phyloP scores from a whole-genome alignment of 2,113 vertebrate species.

The Holacanthus passer region DNA sequence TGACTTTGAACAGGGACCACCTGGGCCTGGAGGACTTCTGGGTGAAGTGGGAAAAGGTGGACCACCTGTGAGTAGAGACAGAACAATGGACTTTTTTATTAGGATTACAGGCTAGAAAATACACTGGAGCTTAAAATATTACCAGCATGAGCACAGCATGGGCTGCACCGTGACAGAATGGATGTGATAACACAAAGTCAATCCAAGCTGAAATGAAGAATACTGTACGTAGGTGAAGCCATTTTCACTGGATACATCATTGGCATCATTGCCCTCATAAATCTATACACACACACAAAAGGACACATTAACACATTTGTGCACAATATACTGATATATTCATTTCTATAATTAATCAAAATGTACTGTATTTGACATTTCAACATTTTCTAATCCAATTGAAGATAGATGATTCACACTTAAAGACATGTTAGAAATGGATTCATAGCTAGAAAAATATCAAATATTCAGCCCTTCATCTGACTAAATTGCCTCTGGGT shows the following conservation, averaged over 20 bases:
- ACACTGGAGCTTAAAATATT: not conserved
- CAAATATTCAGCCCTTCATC: not conserved
- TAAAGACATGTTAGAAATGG: not conserved
- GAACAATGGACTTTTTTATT: slow-evolving; percentile 3
- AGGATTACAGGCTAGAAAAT: not conserved
- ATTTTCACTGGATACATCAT: not conserved
- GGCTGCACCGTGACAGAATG: not conserved
- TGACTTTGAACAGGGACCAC: slow-evolving; percentile 87
- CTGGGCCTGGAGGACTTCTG: slow-evolving; percentile 91
- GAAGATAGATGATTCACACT: not conserved
- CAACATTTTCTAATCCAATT: not conserved
- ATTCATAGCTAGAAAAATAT: not conserved
- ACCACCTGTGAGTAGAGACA: slow-evolving; percentile 88
- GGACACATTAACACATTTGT: not conserved
- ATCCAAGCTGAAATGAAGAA: not conserved
- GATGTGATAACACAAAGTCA: not conserved
- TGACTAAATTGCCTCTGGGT: not conserved
- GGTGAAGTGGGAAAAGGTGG: slow-evolving; percentile 92
- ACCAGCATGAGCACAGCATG: not conserved
- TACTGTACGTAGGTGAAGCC: not conserved
- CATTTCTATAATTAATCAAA: not conserved
- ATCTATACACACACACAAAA: not conserved
- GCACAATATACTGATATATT: not conserved
- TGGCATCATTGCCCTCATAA: not conserved
- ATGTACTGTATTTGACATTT: not conserved